Conservation (phyloP, 2,888 invertebrate genomes). For the Agriopis aurantiaria region DNA sequence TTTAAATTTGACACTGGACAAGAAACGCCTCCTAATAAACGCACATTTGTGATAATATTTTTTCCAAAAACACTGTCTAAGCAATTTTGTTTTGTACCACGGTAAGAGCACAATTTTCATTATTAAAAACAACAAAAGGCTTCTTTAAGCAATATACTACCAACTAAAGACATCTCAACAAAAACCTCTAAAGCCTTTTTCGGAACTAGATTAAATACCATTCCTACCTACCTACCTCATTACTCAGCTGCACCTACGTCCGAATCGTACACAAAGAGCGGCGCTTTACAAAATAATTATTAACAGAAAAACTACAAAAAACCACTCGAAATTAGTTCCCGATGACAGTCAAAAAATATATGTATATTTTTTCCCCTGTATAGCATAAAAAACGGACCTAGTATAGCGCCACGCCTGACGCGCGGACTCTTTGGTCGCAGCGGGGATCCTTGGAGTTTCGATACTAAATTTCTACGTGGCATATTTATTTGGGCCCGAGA, state of each 20-base stretch:
- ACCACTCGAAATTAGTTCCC: conserved; percentile 83
- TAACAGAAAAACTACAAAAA: conserved; percentile 81
- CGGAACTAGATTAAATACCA: conserved; percentile 22
- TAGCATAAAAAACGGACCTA: conserved; percentile 51
- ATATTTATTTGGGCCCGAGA: conserved; percentile 79
- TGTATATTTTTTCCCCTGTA: conserved; percentile 74
- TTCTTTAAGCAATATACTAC: neutral
- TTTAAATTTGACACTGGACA: no score
- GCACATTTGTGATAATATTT: no score
- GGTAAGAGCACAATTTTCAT: conserved; percentile 1
- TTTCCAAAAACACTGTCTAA: no score
- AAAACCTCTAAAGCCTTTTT: conserved; percentile 17
- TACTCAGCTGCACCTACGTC: conserved; percentile 23
- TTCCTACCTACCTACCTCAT: conserved; percentile 29
- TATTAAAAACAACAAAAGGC: conserved; percentile 1
- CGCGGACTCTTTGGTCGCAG: conserved; percentile 77
- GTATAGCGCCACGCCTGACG: conserved; percentile 75
- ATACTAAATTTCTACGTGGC: conserved; percentile 81
- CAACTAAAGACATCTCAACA: neutral
- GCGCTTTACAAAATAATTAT: conserved; percentile 78
- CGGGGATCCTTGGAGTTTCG: conserved; percentile 67
- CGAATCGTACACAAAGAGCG: conserved; percentile 51
- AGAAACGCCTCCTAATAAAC: no score
- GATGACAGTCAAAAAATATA: conserved; percentile 86
- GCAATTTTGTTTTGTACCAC: no score